Evolutionary conservation across 92 coral and sea anemone species (phyloP).

Genomic region (Epizoanthus stellaris): DNA sequence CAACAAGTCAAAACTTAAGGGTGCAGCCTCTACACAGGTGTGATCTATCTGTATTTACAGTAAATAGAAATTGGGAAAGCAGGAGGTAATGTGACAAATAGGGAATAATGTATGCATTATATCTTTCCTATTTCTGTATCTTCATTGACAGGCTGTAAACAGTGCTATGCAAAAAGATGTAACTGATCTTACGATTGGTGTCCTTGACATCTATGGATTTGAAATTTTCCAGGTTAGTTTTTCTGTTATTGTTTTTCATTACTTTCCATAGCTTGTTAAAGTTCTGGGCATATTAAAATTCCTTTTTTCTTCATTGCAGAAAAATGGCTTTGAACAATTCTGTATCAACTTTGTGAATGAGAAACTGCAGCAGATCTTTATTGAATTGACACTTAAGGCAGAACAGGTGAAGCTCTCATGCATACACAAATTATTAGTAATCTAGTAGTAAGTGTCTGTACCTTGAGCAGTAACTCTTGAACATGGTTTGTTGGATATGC

Average conservation of each 20-base stretch:
- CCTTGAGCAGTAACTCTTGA: background rate
- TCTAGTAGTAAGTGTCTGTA: background rate
- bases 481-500: background rate
- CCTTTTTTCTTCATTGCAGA: conserved; percentile 58
- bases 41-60: background rate
- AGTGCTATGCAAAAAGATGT: conserved; percentile 95
- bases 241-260: background rate
- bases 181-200: conserved; percentile 92
- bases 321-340: conserved; percentile 99
- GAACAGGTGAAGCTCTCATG: conserved; percentile 76
- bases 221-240: conserved; percentile 92
- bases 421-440: too few relatives aligned
- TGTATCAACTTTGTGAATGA: conserved; percentile 99
- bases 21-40: too few relatives aligned
- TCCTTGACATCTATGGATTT: conserved; percentile 97
- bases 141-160: conserved; percentile 79
- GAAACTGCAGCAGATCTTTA: conserved; percentile 98
- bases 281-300: background rate
- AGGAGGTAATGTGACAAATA: background rate
- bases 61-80: background rate
- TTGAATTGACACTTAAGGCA: conserved; percentile 96
- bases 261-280: background rate
- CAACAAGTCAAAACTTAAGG: too few relatives aligned
- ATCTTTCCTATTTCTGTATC: background rate
- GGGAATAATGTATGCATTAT: too few relatives aligned